Conservation (phyloP, 2,797 vertebrate genomes). For the Syndactyla subalaris region DNA sequence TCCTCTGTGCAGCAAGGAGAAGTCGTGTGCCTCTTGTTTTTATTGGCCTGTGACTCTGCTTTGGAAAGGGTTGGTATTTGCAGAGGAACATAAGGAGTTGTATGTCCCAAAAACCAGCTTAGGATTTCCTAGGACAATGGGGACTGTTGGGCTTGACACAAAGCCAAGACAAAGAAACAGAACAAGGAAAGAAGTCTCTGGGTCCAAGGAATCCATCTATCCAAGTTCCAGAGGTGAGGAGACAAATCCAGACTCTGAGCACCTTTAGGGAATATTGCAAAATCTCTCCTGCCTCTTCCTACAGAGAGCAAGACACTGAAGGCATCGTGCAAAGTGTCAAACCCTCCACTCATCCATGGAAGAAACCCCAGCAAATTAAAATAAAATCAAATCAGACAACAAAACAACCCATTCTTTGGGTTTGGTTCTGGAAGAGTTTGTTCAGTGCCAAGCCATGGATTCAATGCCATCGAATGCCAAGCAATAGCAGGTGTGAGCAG, state of each 20-base stretch:
- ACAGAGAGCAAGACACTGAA: neutral
- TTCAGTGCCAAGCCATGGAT: neutral
- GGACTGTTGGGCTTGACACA: neutral
- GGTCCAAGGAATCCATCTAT: neutral
- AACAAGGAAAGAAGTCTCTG: neutral
- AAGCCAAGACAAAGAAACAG: neutral
- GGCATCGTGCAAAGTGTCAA: neutral
- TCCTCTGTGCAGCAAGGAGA: neutral
- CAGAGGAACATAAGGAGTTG: neutral
- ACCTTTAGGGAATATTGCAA: neutral
- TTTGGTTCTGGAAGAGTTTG: neutral
- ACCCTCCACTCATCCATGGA: fast-evolving
- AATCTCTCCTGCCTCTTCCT: neutral
- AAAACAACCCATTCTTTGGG: neutral
- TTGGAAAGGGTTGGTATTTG: neutral
- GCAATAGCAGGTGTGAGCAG: neutral
- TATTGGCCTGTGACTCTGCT: neutral
- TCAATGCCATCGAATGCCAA: neutral
- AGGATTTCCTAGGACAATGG: neutral
- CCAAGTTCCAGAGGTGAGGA: neutral
- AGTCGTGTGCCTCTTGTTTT: slow-evolving; percentile 45
- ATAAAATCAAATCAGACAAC: neutral
- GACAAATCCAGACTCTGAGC: neutral
- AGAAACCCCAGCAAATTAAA: fast-evolving
- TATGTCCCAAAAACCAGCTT: neutral